Evolutionary conservation across 2,888 invertebrate species (phyloP), one percentile per base, ranked within the genome.

Genomic region (Stenoptilia bipunctidactyla): DNA sequence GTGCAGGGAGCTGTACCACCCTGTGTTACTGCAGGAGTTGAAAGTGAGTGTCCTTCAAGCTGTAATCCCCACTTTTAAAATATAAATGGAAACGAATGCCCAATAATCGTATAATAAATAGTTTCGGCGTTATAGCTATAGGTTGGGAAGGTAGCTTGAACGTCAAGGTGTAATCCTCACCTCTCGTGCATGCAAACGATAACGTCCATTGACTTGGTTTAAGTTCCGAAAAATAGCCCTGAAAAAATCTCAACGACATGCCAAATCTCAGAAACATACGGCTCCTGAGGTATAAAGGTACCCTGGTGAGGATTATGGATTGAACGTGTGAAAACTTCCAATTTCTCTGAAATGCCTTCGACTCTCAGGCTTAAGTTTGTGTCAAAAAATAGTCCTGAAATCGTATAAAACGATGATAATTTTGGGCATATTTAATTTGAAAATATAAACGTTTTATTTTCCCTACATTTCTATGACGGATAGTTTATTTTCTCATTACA

Each of bases 401-500:
- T 12, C 20, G 20, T 20, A 20, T 20, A 8, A 20, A 20, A 20
- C 20, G 20, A 20, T 5, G 8, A 20, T 20, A 20, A 20, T 20
- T 15, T 36, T 27, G 10, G 3, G n/a, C 9, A 10, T 25, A 35
- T 13, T 41, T 42, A 8, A 27, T 15, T 15, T 30, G 13, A 37
- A 40, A 41, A n/a, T 42, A 20, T 5, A 20, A 20, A 20, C 20
- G 3, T 20, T 8, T 20, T 20, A 20, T 20, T 3, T 20, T 20
- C 42, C 36, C 42, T 41, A 12, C 40, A 39, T 20, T 39, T 14
- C 6, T 40, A 27, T 8, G 38, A 41, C 27, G 20, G 3, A 20
- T 8, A 20, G 20, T 20, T n/a, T n/a, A n/a, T n/a, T n/a, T n/a
- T n/a, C n/a, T n/a, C n/a, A n/a, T n/a, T n/a, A n/a, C n/a, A n/a